Evolutionary conservation across 2,113 vertebrate genomes (phyloP).

Genomic region (Pan paniscus): DNA sequence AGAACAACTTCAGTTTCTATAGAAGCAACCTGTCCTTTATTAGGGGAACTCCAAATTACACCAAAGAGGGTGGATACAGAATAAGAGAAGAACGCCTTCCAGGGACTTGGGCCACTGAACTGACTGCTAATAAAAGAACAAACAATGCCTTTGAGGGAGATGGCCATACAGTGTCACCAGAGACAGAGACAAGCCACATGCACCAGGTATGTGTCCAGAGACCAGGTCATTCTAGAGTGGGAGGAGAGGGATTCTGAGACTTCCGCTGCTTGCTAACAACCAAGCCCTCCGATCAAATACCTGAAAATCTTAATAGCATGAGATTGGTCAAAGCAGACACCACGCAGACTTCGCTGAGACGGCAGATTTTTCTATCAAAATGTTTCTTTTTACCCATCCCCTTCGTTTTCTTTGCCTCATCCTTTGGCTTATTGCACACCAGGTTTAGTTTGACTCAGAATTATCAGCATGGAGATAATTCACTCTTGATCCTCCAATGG

Average conservation of each 20-base stretch:
- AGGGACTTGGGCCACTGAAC: neutral
- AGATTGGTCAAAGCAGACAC: neutral
- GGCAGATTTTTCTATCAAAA: neutral
- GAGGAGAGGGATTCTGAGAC: neutral
- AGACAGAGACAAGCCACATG: neutral
- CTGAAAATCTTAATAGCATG: neutral
- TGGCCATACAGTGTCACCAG: neutral
- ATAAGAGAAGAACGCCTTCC: neutral
- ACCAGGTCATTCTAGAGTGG: too few species aligned
- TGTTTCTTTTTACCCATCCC: too few species aligned
- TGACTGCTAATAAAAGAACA: neutral
- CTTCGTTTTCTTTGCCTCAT: neutral
- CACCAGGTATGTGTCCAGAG: neutral
- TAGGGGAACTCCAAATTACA: neutral
- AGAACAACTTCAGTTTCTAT: neutral
- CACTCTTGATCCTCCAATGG: neutral
- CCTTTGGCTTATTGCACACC: neutral
- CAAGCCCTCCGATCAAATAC: neutral
- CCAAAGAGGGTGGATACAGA: neutral
- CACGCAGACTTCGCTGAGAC: neutral
- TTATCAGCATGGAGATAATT: neutral
- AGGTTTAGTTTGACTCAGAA: too few species aligned
- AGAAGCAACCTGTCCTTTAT: neutral
- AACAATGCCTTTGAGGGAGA: accelerated
- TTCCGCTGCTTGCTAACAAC: too few species aligned